Base-by-base conservation (phyloP, 1,140 invertebrate species). In the Listronotus oregonensis region DNA sequence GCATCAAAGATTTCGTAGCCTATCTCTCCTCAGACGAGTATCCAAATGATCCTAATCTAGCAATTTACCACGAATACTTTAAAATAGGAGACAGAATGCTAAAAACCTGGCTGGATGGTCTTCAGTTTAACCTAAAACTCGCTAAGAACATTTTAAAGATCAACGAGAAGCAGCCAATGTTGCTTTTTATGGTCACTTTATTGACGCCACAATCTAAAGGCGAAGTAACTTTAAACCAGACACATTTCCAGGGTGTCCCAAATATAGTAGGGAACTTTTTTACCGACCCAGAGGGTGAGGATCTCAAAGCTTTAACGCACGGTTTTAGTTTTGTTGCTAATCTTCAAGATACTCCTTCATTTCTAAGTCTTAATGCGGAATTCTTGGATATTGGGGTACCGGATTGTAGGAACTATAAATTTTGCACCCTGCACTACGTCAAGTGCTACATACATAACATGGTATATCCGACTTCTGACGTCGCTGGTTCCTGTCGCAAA, bases 401-500 rank as follows among this genome's bases (percentile, higher is more conserved):
- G 12, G 85, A 84, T 1, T 93, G 91, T 77, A 76, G 74, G 60
- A 82, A 86, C 39, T 83, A 85, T 44, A 75, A 80, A 0, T 87
- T 87, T 71, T 85, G 85, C 40, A 86, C 85, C 0, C 86, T 89
- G 12, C 62, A 69, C 14, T 72, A 72, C 43, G 67, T 71, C 34
- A 68, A 64, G 54, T 70, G 66, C 37, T 69, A 71, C 47, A 60
- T 71, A 89, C 89, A 86, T 78, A 83, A 37, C 92, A 90, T 73
- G 85, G 67, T 47, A 1, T 56, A 46, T 60, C 64, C 67, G 3
- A 56, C 18, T 2, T 54, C 37, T 6, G 34, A 64, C 72, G 86
- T 87, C 55, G 79, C 85, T 9, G 83, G 87, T 0, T 89, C 89
- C 0, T 84, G 82, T 8, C 89, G 86, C 75, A 92, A 93, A 90